A percentile compares a stretch with the other conserved stretches of the same genome.
Evolutionary conservation across 2,888 invertebrate species (phyloP).

Genomic region (Gari tellinella): DNA sequence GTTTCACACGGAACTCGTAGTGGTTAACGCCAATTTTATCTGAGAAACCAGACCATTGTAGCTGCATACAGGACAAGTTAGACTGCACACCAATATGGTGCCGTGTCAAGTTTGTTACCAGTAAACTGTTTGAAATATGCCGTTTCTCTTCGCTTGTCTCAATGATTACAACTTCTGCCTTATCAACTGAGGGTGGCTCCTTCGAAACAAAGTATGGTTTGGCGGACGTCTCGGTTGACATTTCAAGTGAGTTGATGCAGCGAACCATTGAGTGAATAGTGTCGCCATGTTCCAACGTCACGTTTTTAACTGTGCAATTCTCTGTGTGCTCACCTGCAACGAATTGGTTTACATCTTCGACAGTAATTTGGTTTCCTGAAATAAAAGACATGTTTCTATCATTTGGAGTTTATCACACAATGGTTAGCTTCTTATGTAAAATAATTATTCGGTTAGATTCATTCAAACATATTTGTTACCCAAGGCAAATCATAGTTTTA

Average conservation of each 20-base stretch:
- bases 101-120: neutral
- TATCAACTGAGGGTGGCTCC: neutral
- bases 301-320: neutral
- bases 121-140: neutral
- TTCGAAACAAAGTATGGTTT: constrained; percentile 3
- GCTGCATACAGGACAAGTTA: neutral
- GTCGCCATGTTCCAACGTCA: constrained; percentile 17
- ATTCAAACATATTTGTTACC: too few species aligned
- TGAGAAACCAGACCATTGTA: constrained; percentile 33
- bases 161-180: constrained; percentile 3
- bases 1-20: constrained; percentile 27
- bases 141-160: neutral
- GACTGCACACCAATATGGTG: neutral
- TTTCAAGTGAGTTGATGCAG: constrained; percentile 35
- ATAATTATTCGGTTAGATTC: too few species aligned
- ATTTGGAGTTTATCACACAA: neutral
- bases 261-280: constrained; percentile 18
- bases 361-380: constrained; percentile 14
- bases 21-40: constrained; percentile 10
- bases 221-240: constrained; percentile 2
- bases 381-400: neutral
- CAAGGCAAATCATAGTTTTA: too few species aligned
- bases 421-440: neutral
- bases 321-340: neutral
- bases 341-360: constrained; percentile 7